phyloP scores from a whole-genome alignment of 2,113 vertebrate species.

The Mola mola region DNA sequence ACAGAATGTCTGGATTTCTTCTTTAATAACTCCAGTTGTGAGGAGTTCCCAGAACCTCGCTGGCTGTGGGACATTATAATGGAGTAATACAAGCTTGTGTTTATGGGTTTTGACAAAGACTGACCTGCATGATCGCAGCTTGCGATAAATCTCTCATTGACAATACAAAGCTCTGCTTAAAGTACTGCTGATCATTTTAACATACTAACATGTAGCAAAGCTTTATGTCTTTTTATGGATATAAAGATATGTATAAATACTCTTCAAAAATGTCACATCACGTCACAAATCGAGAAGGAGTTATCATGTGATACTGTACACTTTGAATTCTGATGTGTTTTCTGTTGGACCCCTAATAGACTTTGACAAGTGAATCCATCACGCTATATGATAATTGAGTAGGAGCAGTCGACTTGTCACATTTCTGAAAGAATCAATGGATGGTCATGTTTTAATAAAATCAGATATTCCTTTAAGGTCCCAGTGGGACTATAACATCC shows the following conservation, averaged over 20 bases:
- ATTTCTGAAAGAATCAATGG: conserved; percentile 38
- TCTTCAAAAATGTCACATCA: no score
- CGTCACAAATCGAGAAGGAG: conserved; percentile 2
- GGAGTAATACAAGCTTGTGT: conserved; percentile 41
- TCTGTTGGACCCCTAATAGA: conserved; percentile 30
- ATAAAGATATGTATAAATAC: no score
- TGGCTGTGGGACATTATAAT: conserved; percentile 47
- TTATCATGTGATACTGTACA: conserved; percentile 2
- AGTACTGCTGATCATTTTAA: conserved; percentile 2
- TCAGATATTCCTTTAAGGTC: conserved; percentile 33
- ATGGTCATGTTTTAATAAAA: conserved; percentile 28
- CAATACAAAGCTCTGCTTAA: conserved; percentile 7
- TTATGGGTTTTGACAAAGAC: conserved; percentile 58
- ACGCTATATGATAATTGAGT: conserved; percentile 45
- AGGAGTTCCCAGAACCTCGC: conserved; percentile 68
- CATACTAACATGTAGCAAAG: background rate
- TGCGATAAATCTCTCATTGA: conserved; percentile 27
- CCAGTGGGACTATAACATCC: background rate
- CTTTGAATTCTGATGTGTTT: conserved; percentile 19
- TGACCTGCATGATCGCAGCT: conserved; percentile 14
- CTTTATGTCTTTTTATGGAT: no score
- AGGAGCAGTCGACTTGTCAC: conserved; percentile 19
- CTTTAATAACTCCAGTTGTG: conserved; percentile 54
- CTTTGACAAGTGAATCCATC: conserved; percentile 52
- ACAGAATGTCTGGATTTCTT: conserved; percentile 66